phyloP scores from a whole-genome alignment of 2,797 vertebrate genomes.

The Acanthopagrus latus region DNA sequence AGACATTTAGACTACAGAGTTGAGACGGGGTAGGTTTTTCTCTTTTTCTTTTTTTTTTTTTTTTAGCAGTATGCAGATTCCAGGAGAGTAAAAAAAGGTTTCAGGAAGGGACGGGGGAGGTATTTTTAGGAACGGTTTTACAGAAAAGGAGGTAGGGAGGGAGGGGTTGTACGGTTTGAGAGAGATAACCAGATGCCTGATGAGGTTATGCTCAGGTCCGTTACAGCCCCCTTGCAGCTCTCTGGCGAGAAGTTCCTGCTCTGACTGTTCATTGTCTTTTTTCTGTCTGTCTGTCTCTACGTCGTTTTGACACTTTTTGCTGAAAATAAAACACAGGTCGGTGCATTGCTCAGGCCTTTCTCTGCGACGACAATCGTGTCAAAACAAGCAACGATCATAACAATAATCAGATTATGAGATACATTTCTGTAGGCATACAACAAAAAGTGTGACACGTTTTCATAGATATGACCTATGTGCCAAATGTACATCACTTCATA shows the following conservation, averaged over 20 bases:
- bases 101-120: slow-evolving; percentile 21
- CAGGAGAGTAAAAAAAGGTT: slow-evolving; percentile 68
- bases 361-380: slow-evolving; percentile 46
- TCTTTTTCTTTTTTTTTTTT: slow-evolving; percentile 37
- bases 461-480: neutral
- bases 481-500: no score
- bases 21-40: slow-evolving; percentile 28
- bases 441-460: neutral
- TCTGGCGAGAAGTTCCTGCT: slow-evolving; percentile 25
- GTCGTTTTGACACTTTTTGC: neutral
- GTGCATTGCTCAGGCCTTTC: slow-evolving; percentile 1
- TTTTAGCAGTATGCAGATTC: slow-evolving; percentile 86
- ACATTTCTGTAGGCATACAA: slow-evolving; percentile 4
- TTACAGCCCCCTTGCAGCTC: slow-evolving; percentile 65
- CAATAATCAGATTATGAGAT: slow-evolving; percentile 14
- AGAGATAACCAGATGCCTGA: slow-evolving; percentile 74
- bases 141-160: slow-evolving; percentile 37
- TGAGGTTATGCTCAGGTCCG: slow-evolving; percentile 72
- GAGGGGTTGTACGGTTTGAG: slow-evolving; percentile 59
- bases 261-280: neutral
- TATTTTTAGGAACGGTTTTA: slow-evolving; percentile 61
- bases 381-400: slow-evolving; percentile 22
- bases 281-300: no score
- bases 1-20: slow-evolving; percentile 50
- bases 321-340: slow-evolving; percentile 21